Evolutionary conservation across 92 coral and sea anemone species (phyloP).

Genomic region (Palythoa grandiflora): DNA sequence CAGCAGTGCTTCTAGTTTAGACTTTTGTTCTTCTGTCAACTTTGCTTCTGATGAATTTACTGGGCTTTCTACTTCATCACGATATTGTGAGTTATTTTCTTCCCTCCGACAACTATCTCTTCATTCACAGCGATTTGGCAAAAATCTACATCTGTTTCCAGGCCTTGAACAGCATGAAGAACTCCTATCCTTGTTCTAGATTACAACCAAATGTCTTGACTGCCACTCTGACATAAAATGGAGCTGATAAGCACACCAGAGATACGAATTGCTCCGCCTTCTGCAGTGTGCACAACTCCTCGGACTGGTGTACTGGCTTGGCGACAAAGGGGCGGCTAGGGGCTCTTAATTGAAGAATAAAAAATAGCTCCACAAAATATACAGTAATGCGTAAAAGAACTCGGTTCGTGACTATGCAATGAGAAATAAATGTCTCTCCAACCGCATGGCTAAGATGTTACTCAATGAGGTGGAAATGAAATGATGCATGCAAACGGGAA

Average conservation of each 20-base stretch:
- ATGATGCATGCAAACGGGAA: too few relatives aligned
- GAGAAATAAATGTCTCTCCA: too few relatives aligned
- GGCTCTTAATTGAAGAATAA: too few relatives aligned
- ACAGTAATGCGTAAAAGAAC: too few relatives aligned
- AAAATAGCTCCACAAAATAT: too few relatives aligned
- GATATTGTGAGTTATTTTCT: constrained; percentile 32
- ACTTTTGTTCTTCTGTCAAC: constrained; percentile 48
- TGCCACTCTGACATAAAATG: constrained; percentile 69
- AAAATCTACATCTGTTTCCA: constrained; percentile 43
- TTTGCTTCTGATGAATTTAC: constrained; percentile 54
- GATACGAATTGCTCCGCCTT: constrained; percentile 51
- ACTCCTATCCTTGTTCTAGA: constrained; percentile 74
- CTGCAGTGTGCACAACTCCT: constrained; percentile 65
- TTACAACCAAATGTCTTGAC: constrained; percentile 74
- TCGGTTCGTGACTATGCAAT: too few relatives aligned
- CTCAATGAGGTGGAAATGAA: too few relatives aligned
- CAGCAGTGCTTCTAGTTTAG: constrained; percentile 37
- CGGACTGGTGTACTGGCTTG: constrained; percentile 29
- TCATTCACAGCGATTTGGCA: constrained; percentile 55
- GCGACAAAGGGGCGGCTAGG: too few relatives aligned
- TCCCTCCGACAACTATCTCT: constrained; percentile 57
- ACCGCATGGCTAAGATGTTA: too few relatives aligned
- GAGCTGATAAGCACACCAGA: constrained; percentile 34
- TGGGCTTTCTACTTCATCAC: constrained; percentile 35
- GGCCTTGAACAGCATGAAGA: constrained; percentile 65